Percentiles rank a stretch among this genome's conserved stretches.
These are phyloP conservation scores for Siniperca obscura DNA, from an alignment of 2,797 vertebrate genomes.

Conservation along the genomic window DNA sequence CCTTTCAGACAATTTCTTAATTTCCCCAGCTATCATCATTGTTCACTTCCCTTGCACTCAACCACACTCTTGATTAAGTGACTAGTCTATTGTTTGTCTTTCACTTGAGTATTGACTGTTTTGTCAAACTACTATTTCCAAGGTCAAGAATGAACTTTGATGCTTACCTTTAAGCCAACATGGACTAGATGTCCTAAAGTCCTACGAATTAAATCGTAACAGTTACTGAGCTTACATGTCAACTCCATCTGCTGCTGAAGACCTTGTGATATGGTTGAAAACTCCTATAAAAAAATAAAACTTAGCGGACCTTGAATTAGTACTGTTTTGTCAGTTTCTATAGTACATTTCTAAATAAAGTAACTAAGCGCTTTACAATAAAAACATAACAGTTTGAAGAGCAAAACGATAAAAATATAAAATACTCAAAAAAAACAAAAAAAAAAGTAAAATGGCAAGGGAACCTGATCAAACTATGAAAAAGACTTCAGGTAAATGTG, in stretches of 20 bases:
- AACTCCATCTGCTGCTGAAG: not conserved
- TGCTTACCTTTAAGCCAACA: not conserved
- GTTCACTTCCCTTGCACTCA: constrained; percentile 47
- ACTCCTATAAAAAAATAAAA: not conserved
- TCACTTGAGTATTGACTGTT: not conserved
- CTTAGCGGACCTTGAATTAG: not conserved
- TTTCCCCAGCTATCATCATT: constrained; percentile 39
- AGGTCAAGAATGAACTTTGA: not conserved
- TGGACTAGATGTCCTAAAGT: not conserved
- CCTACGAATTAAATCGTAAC: not conserved
- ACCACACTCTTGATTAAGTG: constrained; percentile 22
- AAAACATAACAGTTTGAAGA: not conserved
- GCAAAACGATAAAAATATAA: not conserved
- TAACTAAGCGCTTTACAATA: not conserved
- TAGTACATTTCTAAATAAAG: not conserved
- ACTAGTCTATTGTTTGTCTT: not conserved
- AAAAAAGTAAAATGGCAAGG: not conserved
- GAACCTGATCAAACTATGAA: not conserved
- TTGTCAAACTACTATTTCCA: not conserved
- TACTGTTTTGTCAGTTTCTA: not conserved
- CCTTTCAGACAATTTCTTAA: constrained; percentile 53
- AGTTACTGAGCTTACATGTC: not conserved
- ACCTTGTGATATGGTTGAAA: not conserved
- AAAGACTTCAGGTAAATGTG: not conserved
- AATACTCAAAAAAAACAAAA: not conserved